Conservation (phyloP, 2,113 vertebrate species). For the Chauna torquata region DNA sequence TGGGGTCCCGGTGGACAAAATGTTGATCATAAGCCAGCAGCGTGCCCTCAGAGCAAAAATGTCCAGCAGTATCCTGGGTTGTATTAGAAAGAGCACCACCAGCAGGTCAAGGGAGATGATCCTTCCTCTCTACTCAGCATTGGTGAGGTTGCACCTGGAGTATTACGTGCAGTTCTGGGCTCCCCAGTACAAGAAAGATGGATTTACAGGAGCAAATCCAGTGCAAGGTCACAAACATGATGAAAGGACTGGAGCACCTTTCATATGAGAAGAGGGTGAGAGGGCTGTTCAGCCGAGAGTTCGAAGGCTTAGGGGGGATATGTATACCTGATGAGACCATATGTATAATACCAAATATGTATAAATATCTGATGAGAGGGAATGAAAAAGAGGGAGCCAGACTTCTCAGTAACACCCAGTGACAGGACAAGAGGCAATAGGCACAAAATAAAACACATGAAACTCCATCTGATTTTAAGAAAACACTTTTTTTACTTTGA, state of each 20-base stretch:
- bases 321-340: no score
- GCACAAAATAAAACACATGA: not conserved
- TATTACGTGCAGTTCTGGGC: not conserved
- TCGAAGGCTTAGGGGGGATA: not conserved
- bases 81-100: not conserved
- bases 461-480: not conserved
- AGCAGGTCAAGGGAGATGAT: not conserved
- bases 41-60: accelerated
- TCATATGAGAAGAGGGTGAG: not conserved
- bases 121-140: not conserved
- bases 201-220: not conserved
- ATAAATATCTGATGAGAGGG: not conserved
- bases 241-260: not conserved
- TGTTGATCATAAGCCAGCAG: not conserved
- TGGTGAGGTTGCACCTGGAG: not conserved
- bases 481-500: not conserved
- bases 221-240: not conserved
- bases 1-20: not conserved
- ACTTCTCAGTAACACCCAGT: not conserved
- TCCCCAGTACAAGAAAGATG: not conserved
- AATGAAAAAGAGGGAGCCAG: not conserved
- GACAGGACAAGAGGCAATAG: not conserved
- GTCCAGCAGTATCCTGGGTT: not conserved
- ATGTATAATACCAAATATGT: not conserved
- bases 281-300: not conserved